Evolutionary conservation across 2,113 vertebrate genomes (phyloP).

Genomic region (Holacanthus passer): DNA sequence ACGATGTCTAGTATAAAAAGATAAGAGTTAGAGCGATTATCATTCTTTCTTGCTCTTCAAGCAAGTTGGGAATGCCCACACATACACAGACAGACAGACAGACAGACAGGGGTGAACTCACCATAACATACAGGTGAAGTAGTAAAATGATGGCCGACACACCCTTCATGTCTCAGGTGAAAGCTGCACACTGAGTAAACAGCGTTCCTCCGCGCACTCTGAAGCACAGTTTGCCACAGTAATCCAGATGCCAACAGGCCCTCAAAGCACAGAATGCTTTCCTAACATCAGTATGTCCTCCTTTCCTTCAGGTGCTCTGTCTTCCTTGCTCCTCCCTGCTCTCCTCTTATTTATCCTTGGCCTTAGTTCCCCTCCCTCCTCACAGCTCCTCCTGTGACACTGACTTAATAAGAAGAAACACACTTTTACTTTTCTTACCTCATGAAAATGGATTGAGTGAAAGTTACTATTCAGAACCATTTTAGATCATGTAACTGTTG

Average conservation of each 20-base stretch:
- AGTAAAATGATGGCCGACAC: not conserved
- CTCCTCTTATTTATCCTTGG: not conserved
- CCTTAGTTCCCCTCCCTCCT: not conserved
- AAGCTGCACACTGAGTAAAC: not conserved
- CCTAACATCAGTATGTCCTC: not conserved
- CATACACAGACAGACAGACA: not conserved
- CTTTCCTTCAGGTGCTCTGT: not conserved
- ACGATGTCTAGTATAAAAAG: too few species aligned
- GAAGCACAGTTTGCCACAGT: not conserved
- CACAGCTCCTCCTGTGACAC: not conserved
- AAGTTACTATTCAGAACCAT: too few species aligned
- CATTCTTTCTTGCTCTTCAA: too few species aligned
- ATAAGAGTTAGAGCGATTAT: too few species aligned
- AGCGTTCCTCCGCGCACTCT: not conserved
- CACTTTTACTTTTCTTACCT: too few species aligned
- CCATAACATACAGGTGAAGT: constrained; percentile 3
- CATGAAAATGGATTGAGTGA: too few species aligned
- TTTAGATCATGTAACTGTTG: too few species aligned
- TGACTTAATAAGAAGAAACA: too few species aligned
- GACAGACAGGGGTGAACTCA: constrained; percentile 1
- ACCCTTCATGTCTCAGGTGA: not conserved
- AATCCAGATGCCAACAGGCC: not conserved
- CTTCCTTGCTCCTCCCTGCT: not conserved
- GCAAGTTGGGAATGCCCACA: too few species aligned
- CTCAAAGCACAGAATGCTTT: not conserved